Evolutionary conservation across 1,140 invertebrate genomes (phyloP).

Genomic region (Chironomus striatipennis): DNA sequence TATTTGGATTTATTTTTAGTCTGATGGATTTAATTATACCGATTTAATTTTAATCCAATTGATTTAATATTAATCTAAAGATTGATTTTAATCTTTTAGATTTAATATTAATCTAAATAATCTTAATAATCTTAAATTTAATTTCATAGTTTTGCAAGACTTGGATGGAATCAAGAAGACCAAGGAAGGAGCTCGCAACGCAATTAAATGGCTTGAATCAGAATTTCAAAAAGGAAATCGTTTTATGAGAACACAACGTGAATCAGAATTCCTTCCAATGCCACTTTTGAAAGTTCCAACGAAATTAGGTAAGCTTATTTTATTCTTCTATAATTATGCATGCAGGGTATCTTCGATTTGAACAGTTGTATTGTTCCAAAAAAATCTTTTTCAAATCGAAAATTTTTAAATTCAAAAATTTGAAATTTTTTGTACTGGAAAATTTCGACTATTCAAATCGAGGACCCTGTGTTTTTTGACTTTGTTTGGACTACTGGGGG

Average conservation of each 20-base stretch:
- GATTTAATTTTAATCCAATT: no score
- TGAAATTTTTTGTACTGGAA: neutral
- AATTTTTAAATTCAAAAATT: no score
- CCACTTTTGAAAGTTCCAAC: conserved; percentile 65
- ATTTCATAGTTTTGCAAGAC: conserved; percentile 68
- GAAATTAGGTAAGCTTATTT: conserved; percentile 44
- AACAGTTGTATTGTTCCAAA: no score
- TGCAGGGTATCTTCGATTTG: no score
- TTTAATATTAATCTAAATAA: conserved; percentile 25
- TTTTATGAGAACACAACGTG: conserved; percentile 69
- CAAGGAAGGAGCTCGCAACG: conserved; percentile 68
- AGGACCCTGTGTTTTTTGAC: no score
- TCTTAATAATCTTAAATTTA: conserved; percentile 24
- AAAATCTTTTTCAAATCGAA: no score
- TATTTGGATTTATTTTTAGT: no score
- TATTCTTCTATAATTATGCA: no score
- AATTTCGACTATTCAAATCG: no score
- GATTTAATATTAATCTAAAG: no score
- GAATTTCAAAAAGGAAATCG: conserved; percentile 77
- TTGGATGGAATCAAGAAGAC: conserved; percentile 77
- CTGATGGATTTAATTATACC: no score
- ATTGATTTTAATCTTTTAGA: neutral
- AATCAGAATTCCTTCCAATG: conserved; percentile 63
- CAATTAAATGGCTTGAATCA: conserved; percentile 82
- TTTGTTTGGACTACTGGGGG: no score